Conservation (phyloP, 1,140 invertebrate species). For the Aphis gossypii region DNA sequence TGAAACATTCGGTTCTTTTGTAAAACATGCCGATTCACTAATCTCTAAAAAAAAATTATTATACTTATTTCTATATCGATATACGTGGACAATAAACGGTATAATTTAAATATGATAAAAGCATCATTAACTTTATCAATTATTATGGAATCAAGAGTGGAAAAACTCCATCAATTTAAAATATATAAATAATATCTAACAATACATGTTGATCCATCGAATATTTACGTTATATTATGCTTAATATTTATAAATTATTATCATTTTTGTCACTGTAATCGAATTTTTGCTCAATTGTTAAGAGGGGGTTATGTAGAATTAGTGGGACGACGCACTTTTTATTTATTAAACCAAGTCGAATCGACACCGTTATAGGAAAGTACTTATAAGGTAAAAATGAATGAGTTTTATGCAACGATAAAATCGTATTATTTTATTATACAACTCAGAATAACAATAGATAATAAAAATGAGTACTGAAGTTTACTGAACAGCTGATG, state of each 20-base stretch:
- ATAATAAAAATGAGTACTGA: neutral
- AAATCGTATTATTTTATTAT: neutral
- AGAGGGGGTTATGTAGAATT: neutral
- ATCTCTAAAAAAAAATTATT: no score
- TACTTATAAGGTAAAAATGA: no score
- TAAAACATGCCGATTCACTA: neutral
- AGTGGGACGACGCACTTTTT: neutral
- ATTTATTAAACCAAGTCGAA: neutral
- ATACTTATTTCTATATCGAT: neutral
- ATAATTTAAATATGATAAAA: neutral
- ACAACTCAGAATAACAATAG: neutral
- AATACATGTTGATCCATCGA: neutral
- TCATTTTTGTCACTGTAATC: neutral
- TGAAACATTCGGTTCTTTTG: neutral
- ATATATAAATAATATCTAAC: neutral
- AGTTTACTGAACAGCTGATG: neutral
- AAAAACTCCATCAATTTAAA: neutral
- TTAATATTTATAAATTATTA: neutral
- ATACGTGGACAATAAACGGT: neutral
- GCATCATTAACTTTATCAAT: neutral
- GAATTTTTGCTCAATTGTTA: neutral
- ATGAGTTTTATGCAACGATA: neutral
- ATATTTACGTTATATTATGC: neutral
- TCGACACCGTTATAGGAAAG: neutral
- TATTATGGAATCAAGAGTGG: neutral